A percentile compares a stretch with the other conserved stretches of the same genome.
Conservation (phyloP, 1,140 invertebrate genomes). For the Pectinophora gossypiella region DNA sequence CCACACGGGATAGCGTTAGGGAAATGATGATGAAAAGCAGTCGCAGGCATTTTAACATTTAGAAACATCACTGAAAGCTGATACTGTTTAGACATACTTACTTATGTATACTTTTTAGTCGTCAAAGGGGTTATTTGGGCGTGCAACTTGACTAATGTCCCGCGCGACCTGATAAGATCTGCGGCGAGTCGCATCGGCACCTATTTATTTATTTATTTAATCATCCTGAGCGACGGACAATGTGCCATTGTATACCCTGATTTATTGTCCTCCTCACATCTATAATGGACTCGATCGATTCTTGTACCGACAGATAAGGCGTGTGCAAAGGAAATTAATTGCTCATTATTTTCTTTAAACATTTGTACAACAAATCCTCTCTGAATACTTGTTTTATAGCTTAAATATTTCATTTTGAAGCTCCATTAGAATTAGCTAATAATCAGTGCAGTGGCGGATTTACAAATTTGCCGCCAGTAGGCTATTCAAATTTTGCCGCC, state of each 20-base stretch:
- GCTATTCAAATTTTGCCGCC: no score
- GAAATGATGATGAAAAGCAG: no score
- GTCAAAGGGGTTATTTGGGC: constrained; percentile 41
- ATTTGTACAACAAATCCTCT: neutral
- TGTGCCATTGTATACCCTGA: constrained; percentile 66
- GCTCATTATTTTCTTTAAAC: constrained; percentile 2
- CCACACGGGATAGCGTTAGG: constrained; percentile 33
- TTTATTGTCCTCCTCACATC: constrained; percentile 55
- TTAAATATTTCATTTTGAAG: no score
- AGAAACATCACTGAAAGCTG: no score
- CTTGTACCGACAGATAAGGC: constrained; percentile 33
- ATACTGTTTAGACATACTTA: constrained; percentile 15
- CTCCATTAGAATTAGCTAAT: no score
- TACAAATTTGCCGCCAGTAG: no score
- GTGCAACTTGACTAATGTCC: constrained; percentile 45
- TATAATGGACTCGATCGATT: constrained; percentile 43
- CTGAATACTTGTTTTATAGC: no score
- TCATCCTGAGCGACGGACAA: constrained; percentile 68
- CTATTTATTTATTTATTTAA: constrained; percentile 71
- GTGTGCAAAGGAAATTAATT: constrained; percentile 20
- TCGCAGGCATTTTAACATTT: no score
- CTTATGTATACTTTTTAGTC: constrained; percentile 32
- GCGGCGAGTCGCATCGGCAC: constrained; percentile 52
- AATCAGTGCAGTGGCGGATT: no score
- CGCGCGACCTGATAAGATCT: constrained; percentile 55